Conservation (phyloP, 2,888 invertebrate genomes). For the Nemurella pictetii region DNA sequence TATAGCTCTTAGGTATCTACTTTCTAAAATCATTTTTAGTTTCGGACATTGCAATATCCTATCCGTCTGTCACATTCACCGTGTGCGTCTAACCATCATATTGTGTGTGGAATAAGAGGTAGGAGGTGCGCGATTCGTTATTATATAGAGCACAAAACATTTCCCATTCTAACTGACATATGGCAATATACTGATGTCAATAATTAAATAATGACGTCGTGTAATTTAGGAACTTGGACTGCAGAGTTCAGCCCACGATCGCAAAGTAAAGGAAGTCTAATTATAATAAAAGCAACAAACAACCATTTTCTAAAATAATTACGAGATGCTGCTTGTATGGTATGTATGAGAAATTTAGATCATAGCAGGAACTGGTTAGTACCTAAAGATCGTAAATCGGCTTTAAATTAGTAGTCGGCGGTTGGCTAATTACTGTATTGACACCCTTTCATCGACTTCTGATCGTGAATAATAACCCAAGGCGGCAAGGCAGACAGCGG, state of each 20-base stretch:
- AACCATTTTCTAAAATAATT: not conserved
- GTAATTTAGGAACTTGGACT: not conserved
- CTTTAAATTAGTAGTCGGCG: conserved; percentile 16
- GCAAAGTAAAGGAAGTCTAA: not conserved
- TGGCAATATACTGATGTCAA: conserved; percentile 20
- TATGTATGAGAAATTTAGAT: conserved; percentile 24
- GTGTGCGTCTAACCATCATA: not conserved
- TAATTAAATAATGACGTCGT: conserved; percentile 1
- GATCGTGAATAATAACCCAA: not conserved
- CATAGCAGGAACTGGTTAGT: conserved; percentile 12
- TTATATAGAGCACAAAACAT: not conserved
- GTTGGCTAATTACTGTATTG: conserved; percentile 23
- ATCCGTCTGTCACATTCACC: not conserved
- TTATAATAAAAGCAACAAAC: conserved; percentile 1
- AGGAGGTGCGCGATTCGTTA: not conserved
- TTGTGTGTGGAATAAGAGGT: not conserved
- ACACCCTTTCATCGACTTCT: conserved; percentile 23
- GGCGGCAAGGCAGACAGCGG: not conserved
- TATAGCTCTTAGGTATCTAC: not conserved
- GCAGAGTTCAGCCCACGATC: not conserved
- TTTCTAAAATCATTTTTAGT: conserved; percentile 30
- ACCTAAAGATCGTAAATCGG: conserved; percentile 26
- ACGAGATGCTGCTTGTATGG: not conserved
- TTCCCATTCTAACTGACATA: not conserved
- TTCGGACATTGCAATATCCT: conserved; percentile 9